Conservation (phyloP, 2,888 invertebrate species). For the Orthosia cruda region DNA sequence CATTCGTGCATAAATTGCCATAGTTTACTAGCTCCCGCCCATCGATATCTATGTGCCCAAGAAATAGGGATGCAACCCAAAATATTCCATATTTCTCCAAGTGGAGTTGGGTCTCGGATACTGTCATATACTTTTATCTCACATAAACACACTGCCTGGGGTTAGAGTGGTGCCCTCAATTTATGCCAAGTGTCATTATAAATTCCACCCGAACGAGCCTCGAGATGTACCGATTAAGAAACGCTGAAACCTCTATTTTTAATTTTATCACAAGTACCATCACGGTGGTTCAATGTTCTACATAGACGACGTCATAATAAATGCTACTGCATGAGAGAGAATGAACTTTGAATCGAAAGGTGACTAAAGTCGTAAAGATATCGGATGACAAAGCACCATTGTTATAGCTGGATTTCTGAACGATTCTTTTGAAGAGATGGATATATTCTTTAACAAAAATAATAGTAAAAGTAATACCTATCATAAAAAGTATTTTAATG, state of each 20-base stretch:
- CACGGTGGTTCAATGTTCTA: slow-evolving; percentile 64
- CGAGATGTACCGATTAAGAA: slow-evolving; percentile 79
- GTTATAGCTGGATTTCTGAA: slow-evolving; percentile 30
- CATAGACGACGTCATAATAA: slow-evolving; percentile 55
- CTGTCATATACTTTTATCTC: slow-evolving; percentile 58
- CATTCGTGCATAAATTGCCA: slow-evolving; percentile 41
- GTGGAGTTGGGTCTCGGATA: slow-evolving; percentile 32
- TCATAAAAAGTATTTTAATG: slow-evolving; percentile 5
- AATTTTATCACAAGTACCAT: slow-evolving; percentile 69
- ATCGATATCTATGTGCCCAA: slow-evolving; percentile 41
- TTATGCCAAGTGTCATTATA: slow-evolving; percentile 86
- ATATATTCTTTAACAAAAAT: slow-evolving; percentile 15
- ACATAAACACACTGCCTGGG: slow-evolving; percentile 64
- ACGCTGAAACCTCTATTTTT: slow-evolving; percentile 78
- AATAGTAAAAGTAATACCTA: not conserved
- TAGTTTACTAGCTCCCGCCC: slow-evolving; percentile 39
- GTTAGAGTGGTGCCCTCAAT: slow-evolving; percentile 72
- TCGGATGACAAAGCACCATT: slow-evolving; percentile 54
- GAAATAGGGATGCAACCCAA: slow-evolving; percentile 56
- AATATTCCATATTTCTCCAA: slow-evolving; percentile 52
- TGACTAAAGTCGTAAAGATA: slow-evolving; percentile 62
- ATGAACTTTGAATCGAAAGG: slow-evolving; percentile 63
- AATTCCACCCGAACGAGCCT: slow-evolving; percentile 75
- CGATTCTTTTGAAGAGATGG: slow-evolving; percentile 15
- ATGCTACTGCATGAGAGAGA: slow-evolving; percentile 45